Evolutionary conservation across 2,888 invertebrate species (phyloP), one percentile per base, ranked within the genome.

Genomic region (Eledona agricola): DNA sequence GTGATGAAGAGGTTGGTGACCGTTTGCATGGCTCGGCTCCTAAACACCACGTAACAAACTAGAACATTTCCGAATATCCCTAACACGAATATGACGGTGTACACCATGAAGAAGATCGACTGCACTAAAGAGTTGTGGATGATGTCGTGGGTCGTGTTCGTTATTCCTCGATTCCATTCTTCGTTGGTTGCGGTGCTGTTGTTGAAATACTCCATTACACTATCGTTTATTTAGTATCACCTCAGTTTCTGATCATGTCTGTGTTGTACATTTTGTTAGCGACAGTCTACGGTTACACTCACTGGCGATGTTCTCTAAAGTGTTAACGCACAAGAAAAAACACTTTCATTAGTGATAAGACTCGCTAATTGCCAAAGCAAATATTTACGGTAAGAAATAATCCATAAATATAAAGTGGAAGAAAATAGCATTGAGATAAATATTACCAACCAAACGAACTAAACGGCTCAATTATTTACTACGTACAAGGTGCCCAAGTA

Each of bases 1-100:
- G 94, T 93, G 71, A 98, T 98, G 78, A 98, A 98, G 38, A 96
- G 84, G 75, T 98, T 98, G 2, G 98, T 98, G 20, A 98, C 97
- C 0, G 96, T 96, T 73, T 96, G 96, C 97, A 98, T 97, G 15
- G 92, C 89, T 62, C 88, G 88, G 77, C 96, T 97, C 16, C 93
- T 82, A 19, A 90, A 83, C 3, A 99, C 96, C 7, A 98, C 96
- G 72, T 89, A 96, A 70, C 95, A 94, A 11, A 98, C 97, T 9
- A 98, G 79, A 0, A 88, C 82, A 75, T 96, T 96, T 0, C 96
- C 96, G 63, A 89, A 86, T 1, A 95, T 80, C 1, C 98, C 98
- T 26, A 95, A 79, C 0, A 92, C 82, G 73, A 97, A 98, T 58
- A 96, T 92, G 6, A 85, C 80, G 3, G 87, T 84, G 77, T 96